A percentile compares a stretch with the other conserved stretches of the same genome.
Conservation (phyloP, 2,888 invertebrate species). For the Ectemnius lituratus region DNA sequence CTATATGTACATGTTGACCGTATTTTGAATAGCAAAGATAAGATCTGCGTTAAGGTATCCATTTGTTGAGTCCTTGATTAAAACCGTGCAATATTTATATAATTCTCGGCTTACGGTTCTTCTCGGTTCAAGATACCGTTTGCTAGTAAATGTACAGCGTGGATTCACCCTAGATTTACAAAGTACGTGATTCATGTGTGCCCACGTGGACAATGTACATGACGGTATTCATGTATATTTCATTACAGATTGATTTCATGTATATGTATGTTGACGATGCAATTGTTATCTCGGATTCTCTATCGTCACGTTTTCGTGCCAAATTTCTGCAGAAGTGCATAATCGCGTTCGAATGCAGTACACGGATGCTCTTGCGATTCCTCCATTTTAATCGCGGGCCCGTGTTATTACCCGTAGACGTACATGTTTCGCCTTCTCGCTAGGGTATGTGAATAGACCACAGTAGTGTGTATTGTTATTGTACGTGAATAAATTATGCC, state of each 20-base stretch:
- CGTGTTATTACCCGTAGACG: conserved; percentile 38
- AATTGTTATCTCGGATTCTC: conserved; percentile 18
- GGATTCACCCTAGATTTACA: too few relatives aligned
- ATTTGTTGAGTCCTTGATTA: too few relatives aligned
- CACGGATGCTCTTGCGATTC: conserved; percentile 13
- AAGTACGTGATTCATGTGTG: neutral
- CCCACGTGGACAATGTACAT: conserved; percentile 32
- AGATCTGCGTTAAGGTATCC: too few relatives aligned
- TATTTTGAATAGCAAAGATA: too few relatives aligned
- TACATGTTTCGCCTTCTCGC: conserved; percentile 39
- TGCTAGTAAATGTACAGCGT: too few relatives aligned
- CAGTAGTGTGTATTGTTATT: conserved; percentile 51
- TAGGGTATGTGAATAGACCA: conserved; percentile 43
- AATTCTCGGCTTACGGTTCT: too few relatives aligned
- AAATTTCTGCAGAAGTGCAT: conserved; percentile 12
- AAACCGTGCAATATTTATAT: too few relatives aligned
- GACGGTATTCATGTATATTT: conserved; percentile 35
- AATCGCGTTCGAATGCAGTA: too few relatives aligned
- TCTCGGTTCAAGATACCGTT: too few relatives aligned
- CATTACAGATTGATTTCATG: conserved; percentile 36
- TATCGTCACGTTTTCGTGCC: conserved; percentile 30
- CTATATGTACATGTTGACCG: too few relatives aligned
- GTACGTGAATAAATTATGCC: conserved; percentile 58
- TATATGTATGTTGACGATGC: conserved; percentile 28
- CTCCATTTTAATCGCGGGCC: conserved; percentile 16